phyloP scores from a whole-genome alignment of 64 coral and sea anemone genomes.

The Trachythela sp. region DNA sequence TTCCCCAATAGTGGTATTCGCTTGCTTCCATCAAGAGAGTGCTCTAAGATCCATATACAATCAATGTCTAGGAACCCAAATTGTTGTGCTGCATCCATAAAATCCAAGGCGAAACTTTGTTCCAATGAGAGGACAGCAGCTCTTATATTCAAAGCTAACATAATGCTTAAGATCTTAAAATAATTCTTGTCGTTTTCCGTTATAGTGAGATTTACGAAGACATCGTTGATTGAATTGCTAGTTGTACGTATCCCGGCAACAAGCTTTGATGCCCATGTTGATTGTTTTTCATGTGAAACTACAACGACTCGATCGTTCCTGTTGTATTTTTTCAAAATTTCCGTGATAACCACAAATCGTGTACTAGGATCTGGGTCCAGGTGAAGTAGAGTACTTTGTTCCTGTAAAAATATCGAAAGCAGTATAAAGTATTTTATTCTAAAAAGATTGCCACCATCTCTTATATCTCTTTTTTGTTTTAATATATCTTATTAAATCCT shows the following conservation, averaged over 20 bases:
- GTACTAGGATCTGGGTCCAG: background rate
- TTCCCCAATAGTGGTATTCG: background rate
- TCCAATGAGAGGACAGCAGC: background rate
- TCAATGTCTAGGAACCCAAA: background rate
- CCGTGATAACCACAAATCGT: background rate
- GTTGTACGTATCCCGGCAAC: background rate
- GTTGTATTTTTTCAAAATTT: background rate
- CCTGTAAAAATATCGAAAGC: background rate
- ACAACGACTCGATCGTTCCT: background rate
- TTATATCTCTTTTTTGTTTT: too few species aligned
- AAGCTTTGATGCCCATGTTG: background rate
- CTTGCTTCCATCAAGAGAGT: background rate
- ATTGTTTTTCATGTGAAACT: background rate
- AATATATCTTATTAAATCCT: too few species aligned
- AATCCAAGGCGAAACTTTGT: background rate
- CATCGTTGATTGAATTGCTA: background rate
- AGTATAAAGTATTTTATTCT: background rate
- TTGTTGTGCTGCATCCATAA: background rate
- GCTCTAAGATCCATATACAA: background rate
- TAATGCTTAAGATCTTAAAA: background rate
- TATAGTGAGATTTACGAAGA: background rate
- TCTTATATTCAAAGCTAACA: background rate
- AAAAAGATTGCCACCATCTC: too few species aligned
- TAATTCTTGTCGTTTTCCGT: background rate
- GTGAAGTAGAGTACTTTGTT: background rate